Evolutionary conservation across 2,797 vertebrate species (phyloP).

Genomic region (Gallinago solitaria): DNA sequence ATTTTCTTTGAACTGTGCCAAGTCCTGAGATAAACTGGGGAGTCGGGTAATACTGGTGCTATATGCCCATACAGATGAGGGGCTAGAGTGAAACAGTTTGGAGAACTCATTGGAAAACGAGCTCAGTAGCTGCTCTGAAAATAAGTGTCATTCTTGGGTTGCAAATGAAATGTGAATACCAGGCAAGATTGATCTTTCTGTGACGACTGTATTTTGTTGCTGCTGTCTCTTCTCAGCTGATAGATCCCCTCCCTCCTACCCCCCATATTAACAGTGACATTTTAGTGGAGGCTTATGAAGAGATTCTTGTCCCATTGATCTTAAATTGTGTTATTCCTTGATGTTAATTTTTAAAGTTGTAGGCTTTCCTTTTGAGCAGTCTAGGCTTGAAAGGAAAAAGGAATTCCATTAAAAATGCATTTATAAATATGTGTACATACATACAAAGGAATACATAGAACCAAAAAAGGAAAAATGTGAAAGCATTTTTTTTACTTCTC

Average conservation of each 20-base stretch:
- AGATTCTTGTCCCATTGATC: not conserved
- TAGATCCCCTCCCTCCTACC: not conserved
- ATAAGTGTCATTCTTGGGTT: not conserved
- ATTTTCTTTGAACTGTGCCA: not conserved
- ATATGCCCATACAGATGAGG: not conserved
- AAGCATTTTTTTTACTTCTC: not conserved
- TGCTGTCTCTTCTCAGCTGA: not conserved
- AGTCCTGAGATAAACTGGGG: not conserved
- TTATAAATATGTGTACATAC: not conserved
- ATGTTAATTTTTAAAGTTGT: not conserved
- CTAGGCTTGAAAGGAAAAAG: not conserved
- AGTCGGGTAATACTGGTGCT: not conserved
- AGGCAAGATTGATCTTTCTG: not conserved
- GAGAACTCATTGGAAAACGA: not conserved
- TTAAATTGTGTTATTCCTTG: not conserved
- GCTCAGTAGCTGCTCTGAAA: not conserved
- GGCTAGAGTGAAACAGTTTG: not conserved
- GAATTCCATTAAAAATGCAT: not conserved
- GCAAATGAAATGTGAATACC: not conserved
- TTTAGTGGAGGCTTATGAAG: not conserved
- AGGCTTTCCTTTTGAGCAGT: not conserved
- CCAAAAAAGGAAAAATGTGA: not conserved
- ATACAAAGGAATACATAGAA: not conserved
- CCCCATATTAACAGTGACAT: not conserved
- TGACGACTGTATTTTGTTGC: not conserved